Evolutionary conservation across 2,797 vertebrate species (phyloP).

Genomic region (Cossypha dichroa): DNA sequence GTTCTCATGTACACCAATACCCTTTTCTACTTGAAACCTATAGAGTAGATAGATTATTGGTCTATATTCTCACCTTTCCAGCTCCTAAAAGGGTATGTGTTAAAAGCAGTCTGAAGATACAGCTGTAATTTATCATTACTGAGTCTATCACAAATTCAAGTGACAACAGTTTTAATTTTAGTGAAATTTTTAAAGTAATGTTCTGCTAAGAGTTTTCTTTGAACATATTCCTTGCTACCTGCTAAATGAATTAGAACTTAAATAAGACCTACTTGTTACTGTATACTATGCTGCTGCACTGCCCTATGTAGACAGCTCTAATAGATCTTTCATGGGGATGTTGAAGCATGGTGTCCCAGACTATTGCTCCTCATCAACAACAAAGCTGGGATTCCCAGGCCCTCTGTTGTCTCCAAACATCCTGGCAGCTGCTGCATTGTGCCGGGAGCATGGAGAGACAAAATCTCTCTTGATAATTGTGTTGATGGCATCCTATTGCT

Average conservation of each 20-base stretch:
- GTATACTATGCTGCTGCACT: not conserved
- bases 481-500: not conserved
- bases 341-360: not conserved
- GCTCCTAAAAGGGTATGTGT: not conserved
- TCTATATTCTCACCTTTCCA: not conserved
- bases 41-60: not conserved
- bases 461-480: not conserved
- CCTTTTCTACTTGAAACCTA: not conserved
- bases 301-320: not conserved
- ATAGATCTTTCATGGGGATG: not conserved
- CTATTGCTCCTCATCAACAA: fast-evolving
- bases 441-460: not conserved
- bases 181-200: not conserved
- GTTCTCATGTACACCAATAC: not conserved
- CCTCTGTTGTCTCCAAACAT: not conserved
- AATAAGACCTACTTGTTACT: not conserved
- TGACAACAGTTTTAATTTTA: not conserved
- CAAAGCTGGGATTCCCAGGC: not conserved
- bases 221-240: not conserved
- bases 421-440: not conserved
- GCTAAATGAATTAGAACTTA: not conserved
- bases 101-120: not conserved
- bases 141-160: not conserved
- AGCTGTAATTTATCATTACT: not conserved
- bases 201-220: not conserved